Evolutionary conservation across 2,888 invertebrate species (phyloP).

Genomic region (Rhamnusium bicolor): DNA sequence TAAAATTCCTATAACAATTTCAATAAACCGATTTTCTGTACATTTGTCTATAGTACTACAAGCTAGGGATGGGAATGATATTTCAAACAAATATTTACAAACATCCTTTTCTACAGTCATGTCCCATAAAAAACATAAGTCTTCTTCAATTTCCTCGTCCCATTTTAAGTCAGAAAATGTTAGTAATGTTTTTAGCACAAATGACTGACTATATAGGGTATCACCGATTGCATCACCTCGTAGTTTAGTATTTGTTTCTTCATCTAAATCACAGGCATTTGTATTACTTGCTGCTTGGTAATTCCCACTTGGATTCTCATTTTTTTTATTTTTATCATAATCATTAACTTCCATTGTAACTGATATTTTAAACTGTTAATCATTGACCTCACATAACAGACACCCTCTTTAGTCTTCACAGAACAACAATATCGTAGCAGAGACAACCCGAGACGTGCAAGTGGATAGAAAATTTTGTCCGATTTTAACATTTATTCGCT

Average conservation of each 20-base stretch:
- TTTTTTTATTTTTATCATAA: neutral
- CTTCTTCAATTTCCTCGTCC: constrained; percentile 79
- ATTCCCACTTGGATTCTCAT: neutral
- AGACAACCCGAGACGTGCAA: too few relatives aligned
- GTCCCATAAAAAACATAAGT: constrained; percentile 87
- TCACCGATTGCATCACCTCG: constrained; percentile 86
- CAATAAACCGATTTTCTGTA: constrained; percentile 77
- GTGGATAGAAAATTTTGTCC: too few relatives aligned
- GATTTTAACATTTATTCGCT: too few relatives aligned
- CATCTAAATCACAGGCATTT: constrained; percentile 62
- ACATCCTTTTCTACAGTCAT: constrained; percentile 88
- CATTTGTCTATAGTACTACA: constrained; percentile 74
- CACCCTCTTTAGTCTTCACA: too few relatives aligned
- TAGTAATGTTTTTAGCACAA: constrained; percentile 80
- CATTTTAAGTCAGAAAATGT: constrained; percentile 76
- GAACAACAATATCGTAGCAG: too few relatives aligned
- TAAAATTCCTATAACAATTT: constrained; percentile 88
- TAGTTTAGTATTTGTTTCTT: constrained; percentile 71
- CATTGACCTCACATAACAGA: too few relatives aligned
- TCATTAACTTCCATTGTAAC: neutral
- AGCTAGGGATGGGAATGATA: constrained; percentile 80
- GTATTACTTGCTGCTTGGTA: constrained; percentile 41
- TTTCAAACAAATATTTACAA: constrained; percentile 78
- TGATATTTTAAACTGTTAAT: neutral
- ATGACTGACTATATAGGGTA: constrained; percentile 85